Evolutionary conservation across 2,113 vertebrate species (phyloP).

Genomic region (Oxyura jamaicensis): DNA sequence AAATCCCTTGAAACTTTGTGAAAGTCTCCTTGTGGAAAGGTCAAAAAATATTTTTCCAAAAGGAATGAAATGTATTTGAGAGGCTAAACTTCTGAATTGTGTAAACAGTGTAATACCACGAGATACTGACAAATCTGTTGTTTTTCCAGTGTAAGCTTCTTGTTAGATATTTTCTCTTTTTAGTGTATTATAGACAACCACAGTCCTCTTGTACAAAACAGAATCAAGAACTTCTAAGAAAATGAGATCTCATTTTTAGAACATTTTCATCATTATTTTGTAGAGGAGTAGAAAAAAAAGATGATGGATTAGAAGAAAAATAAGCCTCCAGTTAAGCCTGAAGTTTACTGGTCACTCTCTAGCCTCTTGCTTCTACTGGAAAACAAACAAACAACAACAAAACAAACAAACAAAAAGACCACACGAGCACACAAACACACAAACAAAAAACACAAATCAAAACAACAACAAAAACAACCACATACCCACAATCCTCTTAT

Average conservation of each 20-base stretch:
- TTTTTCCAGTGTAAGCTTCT: neutral
- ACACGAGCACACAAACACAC: too few species aligned
- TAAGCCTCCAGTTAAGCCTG: neutral
- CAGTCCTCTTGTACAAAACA: neutral
- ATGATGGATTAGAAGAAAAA: neutral
- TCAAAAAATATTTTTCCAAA: neutral
- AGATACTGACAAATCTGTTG: neutral
- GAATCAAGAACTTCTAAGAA: neutral
- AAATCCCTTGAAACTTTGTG: neutral
- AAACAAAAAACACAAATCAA: too few species aligned
- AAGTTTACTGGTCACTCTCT: neutral
- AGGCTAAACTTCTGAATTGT: neutral
- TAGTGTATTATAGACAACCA: neutral
- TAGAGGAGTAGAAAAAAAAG: neutral
- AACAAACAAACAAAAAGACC: too few species aligned
- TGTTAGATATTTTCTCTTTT: neutral
- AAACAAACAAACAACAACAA: neutral
- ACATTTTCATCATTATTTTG: neutral
- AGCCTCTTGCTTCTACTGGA: neutral
- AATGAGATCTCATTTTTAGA: neutral
- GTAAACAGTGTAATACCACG: neutral
- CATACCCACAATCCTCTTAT: neutral
- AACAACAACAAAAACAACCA: too few species aligned
- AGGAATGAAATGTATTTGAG: neutral
- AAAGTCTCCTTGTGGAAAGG: neutral